Conservation (phyloP, 2,797 vertebrate species). For the Rhadinocentrus ornatus region DNA sequence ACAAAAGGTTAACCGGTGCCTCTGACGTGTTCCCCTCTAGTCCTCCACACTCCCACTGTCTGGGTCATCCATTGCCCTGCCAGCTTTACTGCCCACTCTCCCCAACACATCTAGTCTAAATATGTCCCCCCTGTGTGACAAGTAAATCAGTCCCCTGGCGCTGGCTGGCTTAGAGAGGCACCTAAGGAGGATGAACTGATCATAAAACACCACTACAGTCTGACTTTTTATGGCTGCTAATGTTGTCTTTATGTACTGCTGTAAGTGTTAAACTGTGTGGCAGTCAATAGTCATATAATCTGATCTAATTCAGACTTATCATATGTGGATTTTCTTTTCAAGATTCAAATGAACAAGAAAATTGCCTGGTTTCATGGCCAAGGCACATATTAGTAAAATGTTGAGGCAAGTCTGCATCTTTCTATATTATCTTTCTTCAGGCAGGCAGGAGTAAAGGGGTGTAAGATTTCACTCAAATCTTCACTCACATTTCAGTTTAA, state of each 20-base stretch:
- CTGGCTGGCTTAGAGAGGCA: conserved; percentile 71
- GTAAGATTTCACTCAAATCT: conserved; percentile 52
- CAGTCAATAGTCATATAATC: conserved; percentile 61
- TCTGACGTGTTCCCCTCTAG: conserved; percentile 69
- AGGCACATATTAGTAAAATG: background rate
- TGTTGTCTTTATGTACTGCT: conserved; percentile 75
- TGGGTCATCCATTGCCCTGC: conserved; percentile 75
- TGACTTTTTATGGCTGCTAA: conserved; percentile 74
- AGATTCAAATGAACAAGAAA: conserved; percentile 46
- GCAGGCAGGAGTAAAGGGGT: conserved; percentile 48
- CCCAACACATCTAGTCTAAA: conserved; percentile 73
- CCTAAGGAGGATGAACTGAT: conserved; percentile 65
- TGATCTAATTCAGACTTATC: conserved; percentile 59
- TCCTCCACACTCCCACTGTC: conserved; percentile 68
- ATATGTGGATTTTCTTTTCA: conserved; percentile 17
- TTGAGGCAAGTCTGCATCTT: background rate
- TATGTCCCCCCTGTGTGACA: conserved; percentile 72
- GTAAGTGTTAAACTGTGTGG: conserved; percentile 59
- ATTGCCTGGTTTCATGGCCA: conserved; percentile 24
- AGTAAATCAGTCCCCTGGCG: conserved; percentile 83
- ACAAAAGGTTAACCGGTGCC: conserved; percentile 74
- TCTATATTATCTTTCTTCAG: background rate
- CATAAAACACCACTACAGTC: conserved; percentile 70
- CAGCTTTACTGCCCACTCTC: conserved; percentile 75
- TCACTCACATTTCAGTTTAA: conserved; percentile 38